Percentiles rank a stretch among this genome's conserved stretches.
Conservation (phyloP, 2,113 vertebrate species). For the Eurystomus gularis region DNA sequence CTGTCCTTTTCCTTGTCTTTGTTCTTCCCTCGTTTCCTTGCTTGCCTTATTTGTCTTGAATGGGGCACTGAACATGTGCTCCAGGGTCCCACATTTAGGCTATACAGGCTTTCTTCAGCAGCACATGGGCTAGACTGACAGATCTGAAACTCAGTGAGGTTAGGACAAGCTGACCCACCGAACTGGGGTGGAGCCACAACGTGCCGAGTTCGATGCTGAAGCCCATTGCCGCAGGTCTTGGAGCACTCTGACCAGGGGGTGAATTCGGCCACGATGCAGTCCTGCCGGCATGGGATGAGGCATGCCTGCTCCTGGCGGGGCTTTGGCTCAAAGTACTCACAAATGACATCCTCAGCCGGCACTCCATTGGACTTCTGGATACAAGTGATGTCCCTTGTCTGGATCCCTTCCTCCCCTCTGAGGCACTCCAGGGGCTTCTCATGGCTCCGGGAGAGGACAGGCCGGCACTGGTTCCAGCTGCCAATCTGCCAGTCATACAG, state of each 20-base stretch:
- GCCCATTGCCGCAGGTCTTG: conserved; percentile 88
- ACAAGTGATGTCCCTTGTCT: conserved; percentile 88
- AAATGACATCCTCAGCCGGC: conserved; percentile 88
- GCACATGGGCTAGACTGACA: conserved; percentile 82
- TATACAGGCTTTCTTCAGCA: conserved; percentile 83
- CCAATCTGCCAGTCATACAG: conserved; percentile 92
- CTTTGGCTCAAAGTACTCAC: conserved; percentile 95
- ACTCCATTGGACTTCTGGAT: conserved; percentile 81
- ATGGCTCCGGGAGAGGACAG: conserved; percentile 80
- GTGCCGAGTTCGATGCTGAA: conserved; percentile 87
- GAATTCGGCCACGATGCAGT: conserved; percentile 91
- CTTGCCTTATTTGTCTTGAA: conserved; percentile 79
- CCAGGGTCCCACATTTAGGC: conserved; percentile 87
- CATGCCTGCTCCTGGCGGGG: conserved; percentile 94
- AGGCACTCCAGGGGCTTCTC: conserved; percentile 79
- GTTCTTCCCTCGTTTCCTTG: conserved; percentile 81
- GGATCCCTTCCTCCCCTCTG: conserved; percentile 90
- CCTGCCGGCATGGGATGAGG: conserved; percentile 91
- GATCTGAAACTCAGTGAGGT: conserved; percentile 91
- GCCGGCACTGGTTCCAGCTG: conserved; percentile 86
- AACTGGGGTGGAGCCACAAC: conserved; percentile 89
- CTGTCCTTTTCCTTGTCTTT: conserved; percentile 84
- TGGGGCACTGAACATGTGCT: conserved; percentile 77
- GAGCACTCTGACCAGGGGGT: conserved; percentile 92
- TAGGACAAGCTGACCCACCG: conserved; percentile 85